Conservation (phyloP, 2,113 vertebrate genomes). For the Chinchilla lanigera region DNA sequence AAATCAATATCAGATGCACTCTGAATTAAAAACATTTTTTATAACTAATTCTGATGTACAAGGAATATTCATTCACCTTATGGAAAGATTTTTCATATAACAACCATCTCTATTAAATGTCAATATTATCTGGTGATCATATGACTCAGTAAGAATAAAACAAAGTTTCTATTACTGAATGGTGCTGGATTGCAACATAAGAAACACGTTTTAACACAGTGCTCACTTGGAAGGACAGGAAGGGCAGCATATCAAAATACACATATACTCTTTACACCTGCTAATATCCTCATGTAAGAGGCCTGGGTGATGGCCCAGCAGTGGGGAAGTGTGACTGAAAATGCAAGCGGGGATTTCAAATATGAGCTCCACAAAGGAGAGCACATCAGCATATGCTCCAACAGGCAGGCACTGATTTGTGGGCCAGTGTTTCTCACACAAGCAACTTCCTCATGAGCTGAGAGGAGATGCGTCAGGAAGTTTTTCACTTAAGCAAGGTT, state of each 20-base stretch:
- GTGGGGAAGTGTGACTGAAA: not conserved
- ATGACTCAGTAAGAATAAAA: constrained; percentile 1
- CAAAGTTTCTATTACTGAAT: not conserved
- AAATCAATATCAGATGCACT: not conserved
- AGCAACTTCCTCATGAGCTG: not conserved
- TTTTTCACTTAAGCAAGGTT: not conserved
- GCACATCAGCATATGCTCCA: not conserved
- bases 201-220: not conserved
- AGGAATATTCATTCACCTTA: not conserved
- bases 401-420: not conserved
- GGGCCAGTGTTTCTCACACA: not conserved
- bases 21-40: constrained; percentile 55
- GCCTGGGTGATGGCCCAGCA: not conserved
- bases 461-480: not conserved
- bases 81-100: not conserved
- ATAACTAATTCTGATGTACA: not conserved
- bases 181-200: not conserved
- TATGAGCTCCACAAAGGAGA: not conserved
- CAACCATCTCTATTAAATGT: not conserved
- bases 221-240: not conserved
- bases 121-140: not conserved
- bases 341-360: not conserved
- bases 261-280: not conserved
- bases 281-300: not conserved
- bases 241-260: too few species aligned